Conservation (phyloP, 2,113 vertebrate genomes). For the Brachyhypopomus occidentalis region DNA sequence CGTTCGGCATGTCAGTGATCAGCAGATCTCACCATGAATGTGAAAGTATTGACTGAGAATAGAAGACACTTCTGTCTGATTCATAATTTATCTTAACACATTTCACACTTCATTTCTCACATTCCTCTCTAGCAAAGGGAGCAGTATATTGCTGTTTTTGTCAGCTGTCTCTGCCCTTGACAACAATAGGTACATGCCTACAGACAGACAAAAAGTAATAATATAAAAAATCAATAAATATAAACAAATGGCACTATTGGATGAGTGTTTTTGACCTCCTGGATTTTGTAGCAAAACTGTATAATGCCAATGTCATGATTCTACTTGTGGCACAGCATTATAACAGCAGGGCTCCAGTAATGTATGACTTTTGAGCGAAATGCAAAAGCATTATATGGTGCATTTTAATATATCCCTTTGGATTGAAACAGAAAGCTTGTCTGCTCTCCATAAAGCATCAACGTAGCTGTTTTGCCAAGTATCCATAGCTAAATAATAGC, state of each 20-base stretch:
- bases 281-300: not conserved
- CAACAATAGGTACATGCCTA: too few species aligned
- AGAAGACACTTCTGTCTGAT: too few species aligned
- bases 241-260: not conserved
- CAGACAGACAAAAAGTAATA: too few species aligned
- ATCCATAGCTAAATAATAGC: conserved; percentile 69
- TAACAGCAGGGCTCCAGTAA: not conserved
- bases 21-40: too few species aligned
- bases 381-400: conserved; percentile 6
- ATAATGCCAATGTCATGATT: not conserved
- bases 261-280: not conserved
- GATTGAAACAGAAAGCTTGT: conserved; percentile 62
- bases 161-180: too few species aligned
- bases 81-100: too few species aligned
- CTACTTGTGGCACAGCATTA: not conserved
- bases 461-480: conserved; percentile 70
- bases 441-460: conserved; percentile 68
- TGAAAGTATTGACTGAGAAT: too few species aligned
- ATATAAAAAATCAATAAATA: too few species aligned
- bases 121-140: too few species aligned
- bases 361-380: not conserved
- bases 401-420: conserved; percentile 59
- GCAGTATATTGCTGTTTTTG: too few species aligned
- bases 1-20: too few species aligned
- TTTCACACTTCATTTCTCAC: too few species aligned